Base-by-base conservation (phyloP, 2,797 vertebrate genomes). In the Pristis pectinata region DNA sequence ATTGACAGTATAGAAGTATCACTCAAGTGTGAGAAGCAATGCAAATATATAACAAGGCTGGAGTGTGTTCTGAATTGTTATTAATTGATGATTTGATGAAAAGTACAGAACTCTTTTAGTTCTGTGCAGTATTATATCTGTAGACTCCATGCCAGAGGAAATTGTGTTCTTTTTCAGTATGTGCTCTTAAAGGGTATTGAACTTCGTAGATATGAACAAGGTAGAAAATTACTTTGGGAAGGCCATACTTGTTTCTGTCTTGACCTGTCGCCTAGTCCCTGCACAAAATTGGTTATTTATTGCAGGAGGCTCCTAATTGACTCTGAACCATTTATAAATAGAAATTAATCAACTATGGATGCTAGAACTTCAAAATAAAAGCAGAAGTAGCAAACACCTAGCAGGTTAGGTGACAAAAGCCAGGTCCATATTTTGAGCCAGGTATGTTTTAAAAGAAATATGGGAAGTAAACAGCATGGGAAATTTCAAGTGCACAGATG, bases 321-420 rank as follows among this genome's bases (percentile, higher is more conserved):
- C 49, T 53, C 44, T 85, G 24, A 56, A 30, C 53, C 27, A 4
- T 56, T 34, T 87, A 87, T 53, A 59, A 56, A 87, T 34, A 34
- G 30, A 87, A 87, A 59, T 11, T 53, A 87, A 59, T 30, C 10
- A 59, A 59, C n/a, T 87, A 87, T 87, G 59, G 87, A 87, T 34
- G 83, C 2, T 87, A n/a, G 83, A 87, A 87, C 30, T 59, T 79
- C 56, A 56, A 87, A 59, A 85, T 85, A 30, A 85, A 83, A 85
- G 82, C 80, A 82, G 15, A 80, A 82, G 22, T 5, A 24, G 44
- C 37, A 82, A 44, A 34, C 83, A 13, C 19, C 24, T 19, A 82
- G 49, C 17, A 49, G 41, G 5, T 82, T 34, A 34, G 83, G 87
- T 30, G 56, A 85, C 27, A 85, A 82, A 49, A 82, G 9, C 37